Conservation (phyloP, 2,797 vertebrate species). For the Centropyge bicolor region DNA sequence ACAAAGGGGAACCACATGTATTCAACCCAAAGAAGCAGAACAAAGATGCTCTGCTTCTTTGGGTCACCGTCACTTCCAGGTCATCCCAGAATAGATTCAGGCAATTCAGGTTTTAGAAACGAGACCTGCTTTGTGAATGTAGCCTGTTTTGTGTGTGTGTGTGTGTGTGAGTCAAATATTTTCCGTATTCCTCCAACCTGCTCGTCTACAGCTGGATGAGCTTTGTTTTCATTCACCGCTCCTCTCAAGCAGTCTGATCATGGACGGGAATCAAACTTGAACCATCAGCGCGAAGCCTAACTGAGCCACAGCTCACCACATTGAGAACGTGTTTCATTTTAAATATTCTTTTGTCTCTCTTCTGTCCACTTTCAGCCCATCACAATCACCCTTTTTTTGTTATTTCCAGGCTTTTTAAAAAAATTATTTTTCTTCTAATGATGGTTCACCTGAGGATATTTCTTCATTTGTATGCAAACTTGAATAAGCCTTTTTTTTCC, state of each 20-base stretch:
- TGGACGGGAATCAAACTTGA: slow-evolving; percentile 4
- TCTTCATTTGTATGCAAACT: slow-evolving; percentile 62
- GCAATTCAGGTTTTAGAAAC: neutral
- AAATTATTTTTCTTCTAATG: slow-evolving; percentile 17
- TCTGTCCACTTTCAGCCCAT: slow-evolving; percentile 15
- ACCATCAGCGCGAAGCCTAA: slow-evolving; percentile 19
- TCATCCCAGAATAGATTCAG: slow-evolving; percentile 18
- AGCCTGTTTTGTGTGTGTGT: neutral
- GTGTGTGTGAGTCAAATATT: neutral
- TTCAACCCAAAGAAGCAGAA: neutral
- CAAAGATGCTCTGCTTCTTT: neutral
- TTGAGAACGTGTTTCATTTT: slow-evolving; percentile 15
- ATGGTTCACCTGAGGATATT: slow-evolving; percentile 46
- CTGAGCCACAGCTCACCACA: slow-evolving; percentile 22
- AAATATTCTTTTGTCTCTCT: neutral
- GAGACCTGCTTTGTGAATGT: neutral
- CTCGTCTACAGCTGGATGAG: neutral
- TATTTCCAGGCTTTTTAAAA: neutral
- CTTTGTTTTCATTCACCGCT: slow-evolving; percentile 43
- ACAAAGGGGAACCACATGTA: neutral
- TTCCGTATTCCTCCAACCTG: neutral
- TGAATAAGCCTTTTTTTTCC: slow-evolving; percentile 68
- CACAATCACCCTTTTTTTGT: slow-evolving; percentile 5
- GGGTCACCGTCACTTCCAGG: neutral
- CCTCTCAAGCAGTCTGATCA: slow-evolving; percentile 23